These are phyloP conservation scores for Epizoanthus rinbou DNA, from an alignment of 92 coral and sea anemone genomes.

Conservation along the genomic window DNA sequence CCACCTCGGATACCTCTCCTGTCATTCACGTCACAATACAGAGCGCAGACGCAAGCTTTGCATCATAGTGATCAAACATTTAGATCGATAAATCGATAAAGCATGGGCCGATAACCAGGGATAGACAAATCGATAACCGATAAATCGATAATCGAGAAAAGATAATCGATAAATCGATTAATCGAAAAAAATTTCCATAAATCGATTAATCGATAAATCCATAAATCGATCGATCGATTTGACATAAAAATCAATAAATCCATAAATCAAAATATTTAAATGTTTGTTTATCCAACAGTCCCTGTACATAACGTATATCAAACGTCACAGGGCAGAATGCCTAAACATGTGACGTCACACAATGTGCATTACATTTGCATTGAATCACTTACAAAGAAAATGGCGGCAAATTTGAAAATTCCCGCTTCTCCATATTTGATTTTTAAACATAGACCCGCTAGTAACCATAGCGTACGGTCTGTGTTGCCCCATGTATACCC, in stretches of 20 bases:
- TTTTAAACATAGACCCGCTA: too few species aligned
- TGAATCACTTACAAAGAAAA: too few species aligned
- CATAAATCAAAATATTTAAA: slow-evolving; percentile 8
- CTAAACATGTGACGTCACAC: too few species aligned
- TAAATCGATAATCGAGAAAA: slow-evolving; percentile 17
- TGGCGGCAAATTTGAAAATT: too few species aligned
- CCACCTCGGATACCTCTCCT: slow-evolving; percentile 17
- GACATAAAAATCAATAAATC: neutral
- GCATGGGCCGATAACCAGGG: slow-evolving; percentile 22
- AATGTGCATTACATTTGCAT: too few species aligned
- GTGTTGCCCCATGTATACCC: slow-evolving; percentile 16
- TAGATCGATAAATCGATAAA: slow-evolving; percentile 8
- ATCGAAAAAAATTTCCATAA: too few species aligned
- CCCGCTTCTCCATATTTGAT: too few species aligned
- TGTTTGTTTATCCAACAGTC: slow-evolving; percentile 15
- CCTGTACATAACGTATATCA: slow-evolving; percentile 15
- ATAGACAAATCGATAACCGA: slow-evolving; percentile 2
- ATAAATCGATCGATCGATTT: too few species aligned
- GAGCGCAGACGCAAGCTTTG: slow-evolving; percentile 16
- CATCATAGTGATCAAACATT: slow-evolving; percentile 4
- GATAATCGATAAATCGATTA: slow-evolving; percentile 10
- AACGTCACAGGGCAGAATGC: too few species aligned
- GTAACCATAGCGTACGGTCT: too few species aligned
- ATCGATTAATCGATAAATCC: neutral
- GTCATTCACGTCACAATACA: slow-evolving; percentile 8